These are phyloP conservation scores for Intellagama lesueurii DNA, from an alignment of 2,797 vertebrate genomes.

Conservation along the genomic window DNA sequence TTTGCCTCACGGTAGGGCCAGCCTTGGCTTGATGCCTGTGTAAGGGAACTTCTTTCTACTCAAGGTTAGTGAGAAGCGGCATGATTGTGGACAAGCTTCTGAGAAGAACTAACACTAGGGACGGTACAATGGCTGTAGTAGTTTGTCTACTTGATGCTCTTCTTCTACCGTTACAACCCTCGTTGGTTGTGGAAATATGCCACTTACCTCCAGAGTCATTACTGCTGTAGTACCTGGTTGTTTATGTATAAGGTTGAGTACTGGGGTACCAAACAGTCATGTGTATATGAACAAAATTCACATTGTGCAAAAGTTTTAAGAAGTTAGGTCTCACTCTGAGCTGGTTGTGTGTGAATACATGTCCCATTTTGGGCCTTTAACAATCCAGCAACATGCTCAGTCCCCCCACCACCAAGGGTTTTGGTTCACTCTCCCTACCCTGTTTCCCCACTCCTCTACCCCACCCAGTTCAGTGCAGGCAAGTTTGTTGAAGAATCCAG, in stretches of 20 bases:
- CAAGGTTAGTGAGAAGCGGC: too few species aligned
- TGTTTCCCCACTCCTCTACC: too few species aligned
- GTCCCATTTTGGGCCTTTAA: background rate
- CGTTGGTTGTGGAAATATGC: background rate
- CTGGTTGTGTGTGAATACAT: background rate
- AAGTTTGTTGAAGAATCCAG: constrained; percentile 17
- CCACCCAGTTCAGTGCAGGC: background rate
- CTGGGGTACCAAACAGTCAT: background rate
- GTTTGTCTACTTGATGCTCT: background rate
- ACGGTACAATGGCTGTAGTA: background rate
- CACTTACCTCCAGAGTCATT: background rate
- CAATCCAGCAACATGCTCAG: background rate
- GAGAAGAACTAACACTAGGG: background rate
- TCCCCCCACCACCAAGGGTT: background rate
- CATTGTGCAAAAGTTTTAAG: background rate
- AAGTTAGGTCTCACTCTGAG: background rate
- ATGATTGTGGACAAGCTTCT: background rate
- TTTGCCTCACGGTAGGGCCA: background rate
- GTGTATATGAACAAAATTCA: background rate
- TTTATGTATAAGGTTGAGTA: background rate
- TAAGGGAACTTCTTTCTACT: background rate
- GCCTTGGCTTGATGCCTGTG: background rate
- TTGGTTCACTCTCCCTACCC: background rate
- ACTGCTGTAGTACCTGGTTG: background rate
- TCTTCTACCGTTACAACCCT: background rate